Conservation (phyloP, 2,888 invertebrate genomes). For the Nomada fucata region DNA sequence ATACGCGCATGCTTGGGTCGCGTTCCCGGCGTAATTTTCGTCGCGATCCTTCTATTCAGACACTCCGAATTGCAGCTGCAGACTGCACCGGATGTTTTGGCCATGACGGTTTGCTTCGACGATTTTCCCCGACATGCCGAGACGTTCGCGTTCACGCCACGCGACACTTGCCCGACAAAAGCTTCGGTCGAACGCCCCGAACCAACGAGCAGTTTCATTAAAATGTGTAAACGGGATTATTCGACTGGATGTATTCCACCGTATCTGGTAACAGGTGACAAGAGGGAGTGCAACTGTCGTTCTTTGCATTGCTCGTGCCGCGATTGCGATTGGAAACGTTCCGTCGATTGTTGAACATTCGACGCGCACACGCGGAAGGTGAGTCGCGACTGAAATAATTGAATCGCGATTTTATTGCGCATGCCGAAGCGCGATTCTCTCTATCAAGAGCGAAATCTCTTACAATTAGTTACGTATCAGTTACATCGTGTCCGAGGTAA, state of each 20-base stretch:
- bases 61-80: constrained; percentile 55
- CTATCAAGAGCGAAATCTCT: too few relatives aligned
- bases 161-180: constrained; percentile 13
- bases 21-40: constrained; percentile 43
- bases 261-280: not conserved
- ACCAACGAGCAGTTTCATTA: not conserved
- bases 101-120: constrained; percentile 55
- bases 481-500: too few relatives aligned
- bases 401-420: too few relatives aligned
- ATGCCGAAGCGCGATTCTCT: too few relatives aligned
- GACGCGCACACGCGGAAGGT: too few relatives aligned
- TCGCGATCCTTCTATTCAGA: constrained; percentile 16
- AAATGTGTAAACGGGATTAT: constrained; percentile 11
- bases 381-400: too few relatives aligned
- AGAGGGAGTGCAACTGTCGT: not conserved
- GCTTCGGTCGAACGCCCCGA: not conserved
- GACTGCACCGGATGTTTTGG: constrained; percentile 61
- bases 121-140: constrained; percentile 51
- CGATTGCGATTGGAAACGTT: too few relatives aligned
- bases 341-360: too few relatives aligned
- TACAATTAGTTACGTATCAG: too few relatives aligned
- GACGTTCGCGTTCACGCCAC: not conserved
- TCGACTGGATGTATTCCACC: not conserved
- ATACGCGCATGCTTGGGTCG: not conserved
- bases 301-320: too few relatives aligned